Percentiles rank a stretch among this genome's conserved stretches.
phyloP scores from a whole-genome alignment of 2,113 vertebrate species.

The Leptobrachium ailaonicum region DNA sequence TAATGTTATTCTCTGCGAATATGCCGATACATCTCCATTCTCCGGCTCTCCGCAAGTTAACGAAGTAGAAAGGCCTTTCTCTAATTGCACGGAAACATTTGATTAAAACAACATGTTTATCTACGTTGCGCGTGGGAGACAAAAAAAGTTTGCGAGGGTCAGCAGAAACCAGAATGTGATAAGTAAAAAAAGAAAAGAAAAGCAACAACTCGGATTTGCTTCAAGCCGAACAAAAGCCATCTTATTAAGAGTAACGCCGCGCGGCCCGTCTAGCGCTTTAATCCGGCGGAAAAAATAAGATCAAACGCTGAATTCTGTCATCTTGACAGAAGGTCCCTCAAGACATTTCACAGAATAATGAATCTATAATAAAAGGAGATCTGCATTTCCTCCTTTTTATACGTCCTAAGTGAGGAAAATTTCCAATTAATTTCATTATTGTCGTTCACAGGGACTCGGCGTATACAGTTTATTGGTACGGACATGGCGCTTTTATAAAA shows the following conservation, averaged over 20 bases:
- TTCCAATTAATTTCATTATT: conserved; percentile 41
- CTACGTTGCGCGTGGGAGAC: no score
- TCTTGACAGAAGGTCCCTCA: conserved; percentile 37
- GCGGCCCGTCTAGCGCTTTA: neutral
- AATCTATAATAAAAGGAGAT: conserved; percentile 33
- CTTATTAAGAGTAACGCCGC: neutral
- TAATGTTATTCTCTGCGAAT: no score
- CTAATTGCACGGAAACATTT: no score
- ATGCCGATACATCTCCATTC: no score
- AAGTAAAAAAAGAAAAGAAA: no score
- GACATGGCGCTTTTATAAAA: neutral
- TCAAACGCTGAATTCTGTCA: conserved; percentile 44
- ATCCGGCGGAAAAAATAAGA: conserved; percentile 26
- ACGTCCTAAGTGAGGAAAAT: conserved; percentile 36
- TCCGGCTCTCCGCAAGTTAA: no score
- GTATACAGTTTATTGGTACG: conserved; percentile 2
- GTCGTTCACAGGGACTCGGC: neutral
- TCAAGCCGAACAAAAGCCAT: conserved; percentile 1
- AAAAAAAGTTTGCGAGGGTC: no score
- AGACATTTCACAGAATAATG: conserved; percentile 37
- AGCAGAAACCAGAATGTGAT: no score
- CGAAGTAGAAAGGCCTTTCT: no score
- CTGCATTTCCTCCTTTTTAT: conserved; percentile 10
- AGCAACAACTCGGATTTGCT: neutral
- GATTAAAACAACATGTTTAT: no score